Percentiles rank a stretch among this genome's conserved stretches.
Conservation (phyloP, 2,888 invertebrate species). For the Ichneumoninae sp. region DNA sequence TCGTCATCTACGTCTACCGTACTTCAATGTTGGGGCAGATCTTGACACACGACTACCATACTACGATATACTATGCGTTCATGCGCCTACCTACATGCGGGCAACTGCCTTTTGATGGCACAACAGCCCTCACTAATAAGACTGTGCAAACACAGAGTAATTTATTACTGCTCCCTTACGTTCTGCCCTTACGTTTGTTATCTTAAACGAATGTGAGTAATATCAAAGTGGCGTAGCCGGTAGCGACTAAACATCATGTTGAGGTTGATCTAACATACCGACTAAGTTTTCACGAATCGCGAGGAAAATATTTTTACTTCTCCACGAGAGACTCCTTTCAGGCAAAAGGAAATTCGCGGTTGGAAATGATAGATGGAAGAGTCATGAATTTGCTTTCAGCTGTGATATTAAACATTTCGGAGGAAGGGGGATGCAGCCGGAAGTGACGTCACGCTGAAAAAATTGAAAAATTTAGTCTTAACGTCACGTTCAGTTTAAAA, state of each 20-base stretch:
- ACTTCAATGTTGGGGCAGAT: not conserved
- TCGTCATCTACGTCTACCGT: not conserved
- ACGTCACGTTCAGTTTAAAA: no score
- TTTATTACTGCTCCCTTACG: not conserved
- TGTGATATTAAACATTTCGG: not conserved
- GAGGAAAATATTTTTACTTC: not conserved
- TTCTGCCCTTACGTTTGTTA: not conserved
- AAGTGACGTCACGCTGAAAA: no score
- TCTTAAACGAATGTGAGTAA: not conserved
- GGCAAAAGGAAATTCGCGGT: not conserved
- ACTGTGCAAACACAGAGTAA: not conserved
- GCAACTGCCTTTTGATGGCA: not conserved
- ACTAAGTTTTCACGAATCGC: not conserved
- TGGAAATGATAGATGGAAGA: not conserved
- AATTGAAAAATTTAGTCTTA: no score
- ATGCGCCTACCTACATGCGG: not conserved
- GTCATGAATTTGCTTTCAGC: not conserved
- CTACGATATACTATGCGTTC: not conserved
- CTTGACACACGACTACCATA: not conserved
- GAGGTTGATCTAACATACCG: not conserved
- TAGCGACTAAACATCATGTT: not conserved
- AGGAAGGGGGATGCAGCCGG: not conserved
- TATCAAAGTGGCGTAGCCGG: not conserved
- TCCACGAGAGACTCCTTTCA: not conserved
- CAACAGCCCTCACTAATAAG: not conserved